Evolutionary conservation across 2,113 vertebrate genomes (phyloP).

Genomic region (Trogon melanurus): DNA sequence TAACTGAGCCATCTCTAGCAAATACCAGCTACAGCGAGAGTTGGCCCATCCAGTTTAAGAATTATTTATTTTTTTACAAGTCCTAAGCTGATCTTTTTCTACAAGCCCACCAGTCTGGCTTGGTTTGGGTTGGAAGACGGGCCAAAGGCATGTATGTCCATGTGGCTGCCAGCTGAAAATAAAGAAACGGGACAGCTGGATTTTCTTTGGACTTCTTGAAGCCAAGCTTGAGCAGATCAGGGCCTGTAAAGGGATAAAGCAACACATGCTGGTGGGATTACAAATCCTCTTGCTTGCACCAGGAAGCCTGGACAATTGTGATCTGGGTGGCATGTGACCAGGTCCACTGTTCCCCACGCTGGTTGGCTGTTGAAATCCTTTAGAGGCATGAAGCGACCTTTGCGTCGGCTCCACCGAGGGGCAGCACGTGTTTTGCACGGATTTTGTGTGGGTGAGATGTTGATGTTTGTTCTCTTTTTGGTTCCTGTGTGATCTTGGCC

Average conservation of each 20-base stretch:
- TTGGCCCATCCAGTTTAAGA: neutral
- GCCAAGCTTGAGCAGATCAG: neutral
- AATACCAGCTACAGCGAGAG: neutral
- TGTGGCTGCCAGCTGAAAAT: neutral
- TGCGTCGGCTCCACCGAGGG: neutral
- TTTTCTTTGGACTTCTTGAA: neutral
- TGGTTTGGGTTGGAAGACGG: neutral
- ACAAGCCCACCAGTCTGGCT: neutral
- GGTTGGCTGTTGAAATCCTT: neutral
- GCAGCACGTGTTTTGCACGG: neutral
- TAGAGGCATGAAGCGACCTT: neutral
- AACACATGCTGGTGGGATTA: neutral
- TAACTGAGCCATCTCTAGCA: neutral
- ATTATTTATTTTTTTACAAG: neutral
- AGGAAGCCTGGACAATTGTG: neutral
- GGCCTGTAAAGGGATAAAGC: neutral
- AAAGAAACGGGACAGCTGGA: neutral
- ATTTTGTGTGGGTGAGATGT: neutral
- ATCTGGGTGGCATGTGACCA: neutral
- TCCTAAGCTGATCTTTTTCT: neutral
- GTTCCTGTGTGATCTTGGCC: neutral
- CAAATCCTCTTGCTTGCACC: neutral
- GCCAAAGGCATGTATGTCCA: accelerated
- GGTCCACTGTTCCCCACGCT: accelerated
- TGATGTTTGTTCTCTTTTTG: neutral